Percentiles rank a stretch among this genome's conserved stretches.
Evolutionary conservation across 2,888 invertebrate genomes (phyloP).

Genomic region (Leptura quadrifasciata): DNA sequence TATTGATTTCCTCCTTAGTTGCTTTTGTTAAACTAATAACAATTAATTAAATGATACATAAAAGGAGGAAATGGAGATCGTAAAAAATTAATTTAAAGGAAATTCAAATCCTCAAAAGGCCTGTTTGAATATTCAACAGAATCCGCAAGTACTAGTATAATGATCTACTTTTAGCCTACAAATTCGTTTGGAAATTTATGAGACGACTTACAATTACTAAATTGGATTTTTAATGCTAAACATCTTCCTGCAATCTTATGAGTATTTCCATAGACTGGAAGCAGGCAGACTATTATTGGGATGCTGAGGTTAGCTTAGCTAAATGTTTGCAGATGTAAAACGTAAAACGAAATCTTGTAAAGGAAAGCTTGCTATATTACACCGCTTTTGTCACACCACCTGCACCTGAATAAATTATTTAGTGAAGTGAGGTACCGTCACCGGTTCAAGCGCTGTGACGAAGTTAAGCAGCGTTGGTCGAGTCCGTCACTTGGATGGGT

Average conservation of each 20-base stretch:
- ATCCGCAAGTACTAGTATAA: constrained; percentile 17
- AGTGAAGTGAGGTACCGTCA: too few species aligned
- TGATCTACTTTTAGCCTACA: constrained; percentile 15
- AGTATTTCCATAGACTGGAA: constrained; percentile 24
- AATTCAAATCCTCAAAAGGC: neutral
- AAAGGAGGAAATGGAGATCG: neutral
- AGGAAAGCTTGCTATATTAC: constrained; percentile 16
- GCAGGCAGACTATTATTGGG: constrained; percentile 14
- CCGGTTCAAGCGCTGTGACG: too few species aligned
- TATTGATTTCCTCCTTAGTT: neutral
- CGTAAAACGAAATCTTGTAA: neutral
- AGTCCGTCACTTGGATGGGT: too few species aligned
- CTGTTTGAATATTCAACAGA: constrained; percentile 21
- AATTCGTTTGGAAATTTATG: constrained; percentile 29
- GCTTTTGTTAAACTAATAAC: neutral
- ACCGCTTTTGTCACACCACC: constrained; percentile 2
- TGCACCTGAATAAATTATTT: neutral
- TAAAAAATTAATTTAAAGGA: constrained; percentile 8
- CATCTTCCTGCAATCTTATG: constrained; percentile 22
- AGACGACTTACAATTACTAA: constrained; percentile 31
- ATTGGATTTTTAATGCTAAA: constrained; percentile 34
- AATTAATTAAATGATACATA: neutral
- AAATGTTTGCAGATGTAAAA: constrained; percentile 33
- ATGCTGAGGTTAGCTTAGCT: neutral
- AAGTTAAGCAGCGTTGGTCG: too few species aligned